phyloP scores from a whole-genome alignment of 2,113 vertebrate species.

The Garra rufa region DNA sequence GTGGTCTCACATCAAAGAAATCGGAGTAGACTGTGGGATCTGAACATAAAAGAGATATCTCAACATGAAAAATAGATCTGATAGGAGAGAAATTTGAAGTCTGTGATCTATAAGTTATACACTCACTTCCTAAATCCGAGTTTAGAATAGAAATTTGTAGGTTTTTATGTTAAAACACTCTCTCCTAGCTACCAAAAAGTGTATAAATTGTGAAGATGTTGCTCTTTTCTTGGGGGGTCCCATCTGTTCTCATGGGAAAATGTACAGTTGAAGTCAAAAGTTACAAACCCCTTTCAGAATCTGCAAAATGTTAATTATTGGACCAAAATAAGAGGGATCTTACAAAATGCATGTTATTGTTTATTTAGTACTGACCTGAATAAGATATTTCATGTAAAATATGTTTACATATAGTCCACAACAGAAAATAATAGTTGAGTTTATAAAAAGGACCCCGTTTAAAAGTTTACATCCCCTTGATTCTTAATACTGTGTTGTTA shows the following conservation, averaged over 20 bases:
- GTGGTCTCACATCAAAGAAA: constrained; percentile 49
- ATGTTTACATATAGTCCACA: too few relatives aligned
- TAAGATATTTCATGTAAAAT: too few relatives aligned
- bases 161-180: not conserved
- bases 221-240: not conserved
- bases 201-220: not conserved
- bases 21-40: not conserved
- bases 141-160: not conserved
- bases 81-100: not conserved
- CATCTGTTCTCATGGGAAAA: not conserved
- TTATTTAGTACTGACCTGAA: too few relatives aligned
- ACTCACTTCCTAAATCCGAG: not conserved
- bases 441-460: too few relatives aligned
- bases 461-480: too few relatives aligned
- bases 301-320: too few relatives aligned
- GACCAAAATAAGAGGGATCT: too few relatives aligned
- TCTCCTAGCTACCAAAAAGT: not conserved
- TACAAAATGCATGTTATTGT: too few relatives aligned
- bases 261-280: too few relatives aligned
- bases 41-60: not conserved
- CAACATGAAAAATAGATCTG: not conserved
- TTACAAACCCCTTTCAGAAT: too few relatives aligned
- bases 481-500: too few relatives aligned
- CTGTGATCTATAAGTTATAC: constrained; percentile 4
- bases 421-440: too few relatives aligned